Base-by-base conservation (phyloP, 1,140 invertebrate species). In the Delia radicum region DNA sequence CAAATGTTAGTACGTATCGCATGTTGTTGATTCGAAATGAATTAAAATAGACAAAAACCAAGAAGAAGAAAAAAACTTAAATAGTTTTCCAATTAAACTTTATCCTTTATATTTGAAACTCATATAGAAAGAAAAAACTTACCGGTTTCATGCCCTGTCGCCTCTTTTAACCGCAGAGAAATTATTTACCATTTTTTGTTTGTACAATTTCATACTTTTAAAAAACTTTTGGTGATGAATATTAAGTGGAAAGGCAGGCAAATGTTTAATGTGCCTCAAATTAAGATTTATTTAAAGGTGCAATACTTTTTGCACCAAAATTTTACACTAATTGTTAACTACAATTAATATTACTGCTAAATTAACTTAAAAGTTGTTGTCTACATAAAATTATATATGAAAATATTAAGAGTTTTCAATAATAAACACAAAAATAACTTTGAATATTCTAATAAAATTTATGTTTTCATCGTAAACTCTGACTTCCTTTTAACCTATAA, bases 61-160 rank as follows among this genome's bases (percentile, higher is more conserved):
- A 8, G 29, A 29, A 63, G n/a, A 69, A 37, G 29, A 33, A 69
- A 69, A 24, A 26, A 33, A 69, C 77, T 63, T 81, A 82, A 85
- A 85, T 85, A 85, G 83, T 85, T 85, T 85, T 84, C 83, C 65
- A 69, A 69, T 69, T 69, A 69, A 69, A 69, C 65, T 69, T 69
- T 69, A 69, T 69, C 65, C 65, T 69, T 33, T 33, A 69, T 69
- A n/a, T 12, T 69, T 69, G 15, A 33, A 69, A 69, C n/a, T 31
- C 65, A 33, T 69, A 33, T 8, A 69, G 29, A 24, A 33, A 33
- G 65, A 55, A 0, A 15, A 21, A 84, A 84, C 84, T 85, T 85
- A 85, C 83, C 82, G 83, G 83, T 85, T 85, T 85, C 83, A 85
- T 85, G 83, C 80, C 83, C 85, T 84, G 83, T 85, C 83, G 83